Percentiles rank a stretch among this genome's conserved stretches.
phyloP scores from a whole-genome alignment of 2,888 invertebrate genomes.

The Calliphora vomitoria region DNA sequence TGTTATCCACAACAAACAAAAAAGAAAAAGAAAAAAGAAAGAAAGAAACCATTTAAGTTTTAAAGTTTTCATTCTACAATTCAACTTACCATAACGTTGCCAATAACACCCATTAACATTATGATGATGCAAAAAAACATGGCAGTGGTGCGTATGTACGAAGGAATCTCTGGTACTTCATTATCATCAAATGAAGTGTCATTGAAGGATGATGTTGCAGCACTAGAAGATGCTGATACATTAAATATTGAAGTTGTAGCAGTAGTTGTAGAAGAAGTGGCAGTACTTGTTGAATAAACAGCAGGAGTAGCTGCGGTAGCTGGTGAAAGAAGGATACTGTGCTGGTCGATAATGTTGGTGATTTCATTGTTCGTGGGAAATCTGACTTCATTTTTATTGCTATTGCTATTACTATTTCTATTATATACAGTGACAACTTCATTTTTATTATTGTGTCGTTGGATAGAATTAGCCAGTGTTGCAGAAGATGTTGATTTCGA shows the following conservation, averaged over 20 bases:
- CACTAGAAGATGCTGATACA: conserved; percentile 15
- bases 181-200: conserved; percentile 23
- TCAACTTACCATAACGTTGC: conserved; percentile 91
- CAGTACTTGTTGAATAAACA: conserved; percentile 6
- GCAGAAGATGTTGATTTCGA: not conserved
- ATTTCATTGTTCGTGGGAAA: conserved; percentile 38
- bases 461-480: conserved; percentile 46
- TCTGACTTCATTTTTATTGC: conserved; percentile 52
- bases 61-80: not conserved
- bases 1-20: not conserved
- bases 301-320: conserved; percentile 14
- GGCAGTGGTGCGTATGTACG: conserved; percentile 94
- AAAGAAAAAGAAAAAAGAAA: not conserved
- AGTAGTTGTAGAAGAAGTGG: conserved; percentile 30
- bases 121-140: conserved; percentile 95
- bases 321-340: not conserved
- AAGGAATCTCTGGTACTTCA: conserved; percentile 88
- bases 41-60: not conserved
- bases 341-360: not conserved
- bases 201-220: conserved; percentile 44
- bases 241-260: conserved; percentile 49
- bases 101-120: conserved; percentile 95
- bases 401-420: not conserved
- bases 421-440: conserved; percentile 30
- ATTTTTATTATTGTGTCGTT: conserved; percentile 12